These are phyloP conservation scores for Trachemys scripta DNA, from an alignment of 2,113 vertebrate species.

Conservation along the genomic window DNA sequence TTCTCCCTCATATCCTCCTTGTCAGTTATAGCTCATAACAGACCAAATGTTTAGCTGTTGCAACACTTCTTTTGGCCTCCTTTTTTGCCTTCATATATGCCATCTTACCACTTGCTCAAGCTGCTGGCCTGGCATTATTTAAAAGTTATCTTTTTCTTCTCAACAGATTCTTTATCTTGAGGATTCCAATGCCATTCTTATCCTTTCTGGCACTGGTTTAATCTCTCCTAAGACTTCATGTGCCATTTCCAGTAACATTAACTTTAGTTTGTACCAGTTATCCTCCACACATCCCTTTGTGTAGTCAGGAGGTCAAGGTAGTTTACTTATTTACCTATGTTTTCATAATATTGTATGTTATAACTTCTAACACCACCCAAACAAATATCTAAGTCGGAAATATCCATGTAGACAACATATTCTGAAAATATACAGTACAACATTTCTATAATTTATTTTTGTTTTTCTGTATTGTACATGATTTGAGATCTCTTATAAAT, in stretches of 20 bases:
- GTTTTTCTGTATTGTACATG: not conserved
- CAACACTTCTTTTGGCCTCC: not conserved
- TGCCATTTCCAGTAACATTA: not conserved
- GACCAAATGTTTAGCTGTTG: not conserved
- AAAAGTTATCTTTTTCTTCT: not conserved
- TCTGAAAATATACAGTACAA: not conserved
- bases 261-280: not conserved
- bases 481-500: slow-evolving; percentile 47
- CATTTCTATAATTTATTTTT: slow-evolving; percentile 33
- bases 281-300: not conserved
- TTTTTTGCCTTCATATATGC: not conserved
- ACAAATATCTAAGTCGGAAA: slow-evolving; percentile 17
- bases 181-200: not conserved
- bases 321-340: not conserved
- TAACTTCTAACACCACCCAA: not conserved
- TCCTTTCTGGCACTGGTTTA: not conserved
- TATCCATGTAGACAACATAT: slow-evolving; percentile 4
- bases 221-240: not conserved
- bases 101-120: not conserved
- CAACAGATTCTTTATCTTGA: not conserved
- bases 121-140: not conserved
- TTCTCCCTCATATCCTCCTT: not conserved
- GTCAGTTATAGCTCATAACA: not conserved
- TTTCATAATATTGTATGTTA: not conserved
- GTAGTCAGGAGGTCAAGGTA: not conserved